phyloP scores from a whole-genome alignment of 2,797 vertebrate species.

The Euphonia xanthogaster region DNA sequence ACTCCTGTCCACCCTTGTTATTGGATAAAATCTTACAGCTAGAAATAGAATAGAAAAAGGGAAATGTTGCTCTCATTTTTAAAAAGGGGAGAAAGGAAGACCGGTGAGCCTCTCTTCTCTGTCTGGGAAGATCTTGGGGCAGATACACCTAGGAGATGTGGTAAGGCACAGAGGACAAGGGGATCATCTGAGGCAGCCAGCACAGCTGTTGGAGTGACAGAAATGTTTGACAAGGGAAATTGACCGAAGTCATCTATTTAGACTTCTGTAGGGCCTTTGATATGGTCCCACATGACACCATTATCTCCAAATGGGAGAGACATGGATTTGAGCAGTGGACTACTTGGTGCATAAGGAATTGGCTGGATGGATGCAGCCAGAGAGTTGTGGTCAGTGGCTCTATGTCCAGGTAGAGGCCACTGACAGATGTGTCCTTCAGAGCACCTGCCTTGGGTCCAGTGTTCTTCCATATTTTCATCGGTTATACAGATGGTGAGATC shows the following conservation, averaged over 20 bases:
- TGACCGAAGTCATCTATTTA: not conserved
- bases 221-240: not conserved
- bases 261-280: not conserved
- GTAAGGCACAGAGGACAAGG: not conserved
- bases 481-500: not conserved
- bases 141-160: not conserved
- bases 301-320: not conserved
- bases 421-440: not conserved
- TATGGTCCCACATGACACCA: not conserved
- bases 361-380: accelerated
- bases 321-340: not conserved
- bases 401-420: not conserved
- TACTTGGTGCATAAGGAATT: not conserved
- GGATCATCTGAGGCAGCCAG: not conserved
- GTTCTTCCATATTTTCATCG: not conserved
- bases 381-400: not conserved
- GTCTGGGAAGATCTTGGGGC: not conserved
- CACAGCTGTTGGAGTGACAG: accelerated
- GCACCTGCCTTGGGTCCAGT: accelerated
- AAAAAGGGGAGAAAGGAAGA: not conserved
- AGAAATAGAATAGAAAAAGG: not conserved
- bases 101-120: accelerated
- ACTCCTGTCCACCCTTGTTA: not conserved
- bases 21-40: not conserved
- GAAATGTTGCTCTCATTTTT: not conserved